Evolutionary conservation across 2,113 vertebrate genomes (phyloP), one percentile per base, ranked within the genome.

Genomic region (Hemibagrus wyckioides): DNA sequence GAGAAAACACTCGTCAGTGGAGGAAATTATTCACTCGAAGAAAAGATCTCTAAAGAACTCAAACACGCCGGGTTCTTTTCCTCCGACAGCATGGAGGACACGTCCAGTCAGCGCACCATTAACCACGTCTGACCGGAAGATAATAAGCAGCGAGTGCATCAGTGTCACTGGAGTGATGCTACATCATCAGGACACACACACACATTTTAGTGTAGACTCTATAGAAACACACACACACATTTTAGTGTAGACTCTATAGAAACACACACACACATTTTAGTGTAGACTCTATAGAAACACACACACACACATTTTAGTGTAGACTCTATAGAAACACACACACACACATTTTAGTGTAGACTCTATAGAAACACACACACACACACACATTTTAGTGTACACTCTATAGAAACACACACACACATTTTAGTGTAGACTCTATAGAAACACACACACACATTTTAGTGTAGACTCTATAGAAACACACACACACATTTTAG

Each of bases 171-270:
- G 11, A 76, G 41, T 48, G 73, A 41, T n/a, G 73, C 41, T 76
- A 76, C 41, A 76, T 76, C 73, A 76, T 76, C 73, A 76, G 23
- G 41, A 75, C 41, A 48, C 71, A 48, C 23, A 48, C 73, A 14
- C 41, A 41, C 73, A 48, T n/a, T n/a, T n/a, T n/a, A n/a, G n/a
- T 44, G 71, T 11, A 44, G 21, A 44, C 28, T 28, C n/a, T n/a
- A n/a, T n/a, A n/a, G n/a, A n/a, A n/a, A 44, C 44, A 48, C 44
- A 48, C 44, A 48, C 44, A 48, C n/a, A n/a, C n/a, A n/a, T n/a
- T n/a, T n/a, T n/a, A n/a, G n/a, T n/a, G n/a, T n/a, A n/a, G n/a
- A n/a, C n/a, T n/a, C n/a, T n/a, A n/a, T n/a, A n/a, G n/a, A n/a
- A n/a, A 44, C 41, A 44, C 41, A 44, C 41, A 44, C 41, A 48